Evolutionary conservation across 2,113 vertebrate species (phyloP), one percentile per base, ranked within the genome.

Genomic region (Laterallus jamaicensis): DNA sequence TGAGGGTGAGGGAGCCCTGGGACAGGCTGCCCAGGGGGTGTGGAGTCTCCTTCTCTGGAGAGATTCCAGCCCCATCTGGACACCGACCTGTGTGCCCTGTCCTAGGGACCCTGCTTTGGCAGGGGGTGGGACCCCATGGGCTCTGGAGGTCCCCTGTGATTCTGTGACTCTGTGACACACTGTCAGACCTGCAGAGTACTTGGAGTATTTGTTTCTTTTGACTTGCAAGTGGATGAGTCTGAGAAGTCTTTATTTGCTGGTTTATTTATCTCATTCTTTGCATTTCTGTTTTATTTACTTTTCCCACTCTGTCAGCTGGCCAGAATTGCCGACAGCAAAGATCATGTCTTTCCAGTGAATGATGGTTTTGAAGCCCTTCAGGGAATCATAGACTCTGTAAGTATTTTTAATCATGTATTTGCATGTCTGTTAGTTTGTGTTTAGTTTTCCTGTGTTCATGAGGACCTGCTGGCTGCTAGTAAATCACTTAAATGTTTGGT

Each of bases 321-420:
- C 52, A 98, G 99, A 50, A 99, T 99, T n/a, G 99, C 99, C 12
- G 99, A 99, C 96, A 99, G 99, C 91, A 99, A 98, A 93, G 99
- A 99, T 47, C 99, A 99, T 0, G 99, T 99, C 81, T 99, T 99
- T 95, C 99, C 99, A 5, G 99, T 99, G n/a, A 99, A 99, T 19
- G 99, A 99, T 12, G 99, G 99, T 22, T 99, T 99, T 84, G 98
- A 99, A 93, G 99, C 99, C 55, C 98, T 99, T 85, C 99, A 99
- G 93, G 98, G 99, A 16, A 98, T 99, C 96, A 99, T 99, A 13
- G 98, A 99, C 96, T 99, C 99, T 12, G 99, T 99, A 97, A 99
- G 99, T 96, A 92, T 56, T 64, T 58, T 22, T 59, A 18, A 29
- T 7, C 26, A 6, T 35, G 28, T n/a, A 16, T 54, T 49, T 50